Base-by-base conservation (phyloP, 2,113 vertebrate species). In the Onychostruthus taczanowskii region DNA sequence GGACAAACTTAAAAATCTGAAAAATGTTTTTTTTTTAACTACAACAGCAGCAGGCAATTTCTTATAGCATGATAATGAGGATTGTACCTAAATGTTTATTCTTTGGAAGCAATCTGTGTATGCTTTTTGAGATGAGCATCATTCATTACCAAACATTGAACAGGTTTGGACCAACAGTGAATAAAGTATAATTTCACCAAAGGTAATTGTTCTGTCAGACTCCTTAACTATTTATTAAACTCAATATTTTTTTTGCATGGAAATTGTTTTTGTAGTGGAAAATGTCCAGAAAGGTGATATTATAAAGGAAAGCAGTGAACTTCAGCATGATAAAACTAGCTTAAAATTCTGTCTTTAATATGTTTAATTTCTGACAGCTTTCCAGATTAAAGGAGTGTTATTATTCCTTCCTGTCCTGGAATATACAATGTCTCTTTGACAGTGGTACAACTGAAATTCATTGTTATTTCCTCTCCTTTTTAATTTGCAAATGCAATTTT, bases 401-500 rank as follows among this genome's bases (percentile, higher is more conserved):
- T 86, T 94, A 89, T 63, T 93, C 69, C 50, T 68, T 58, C 82
- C 47, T 87, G 23, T 80, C 73, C 37, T 90, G 64, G 88, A 94
- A 89, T 89, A 75, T 26, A 70, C 20, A 72, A 24, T 63, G 33
- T 50, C 33, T 75, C 37, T 58, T 86, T 95, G 91, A 87, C 93
- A 92, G 74, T 31, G 66, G 47, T 73, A 55, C 11, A 66, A 49
- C 37, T 90, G 76, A 93, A 94, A 78, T 93, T 80, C 62, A 82
- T 83, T 93, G 77, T 90, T 80, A 93, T 56, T 94, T 31, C 31
- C 74, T 89, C 72, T 89, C 47, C 73, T 93, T 94, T 94, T 94
- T 64, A 94, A 95, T 89, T 95, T 95, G 59, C 37, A 92, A 95
- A 94, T 82, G 66, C 62, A 95, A 74, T 94, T 87, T 95, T 61